Evolutionary conservation across 2,888 invertebrate species (phyloP), one percentile per base, ranked within the genome.

Genomic region (Melipona beecheii): DNA sequence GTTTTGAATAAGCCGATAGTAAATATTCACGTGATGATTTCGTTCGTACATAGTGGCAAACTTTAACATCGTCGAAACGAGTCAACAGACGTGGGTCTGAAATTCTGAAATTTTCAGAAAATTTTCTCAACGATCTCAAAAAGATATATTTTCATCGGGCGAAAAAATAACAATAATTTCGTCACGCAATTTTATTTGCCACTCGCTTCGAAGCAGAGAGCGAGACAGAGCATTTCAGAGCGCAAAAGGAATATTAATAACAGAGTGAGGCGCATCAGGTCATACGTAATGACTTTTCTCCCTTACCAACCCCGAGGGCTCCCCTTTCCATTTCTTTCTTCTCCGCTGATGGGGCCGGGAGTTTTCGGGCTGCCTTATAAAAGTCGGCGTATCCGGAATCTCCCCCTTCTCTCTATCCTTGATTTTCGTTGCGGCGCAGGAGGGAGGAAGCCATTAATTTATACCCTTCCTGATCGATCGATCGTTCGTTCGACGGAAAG

Each of bases 381-480:
- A 89, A 84, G 89, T 84, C 76, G 36, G n/a, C 78, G 80, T 84
- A 87, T 88, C 83, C 79, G 66, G 76, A 62, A 72, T 84, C 56
- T 62, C 64, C 79, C 11, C 24, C 56, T 72, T 43, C 64, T 64
- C 43, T 82, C 85, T 82, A 81, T 87, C 82, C 85, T 85, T 87
- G 87, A 89, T 89, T 85, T 87, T 87, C 81, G 78, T 72, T 79
- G 85, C 76, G 79, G 54, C 71, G 50, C 31, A 73, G 68, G 76
- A 71, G 83, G 80, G 78, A 82, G 89, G 86, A 87, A 89, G 87
- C 89, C 87, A 82, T 89, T 88, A 88, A 89, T 87, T 83, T 82
- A 87, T 85, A 77, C 83, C 83, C 83, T 68, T 80, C 75, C 83
- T 54, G 83, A 86, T 88, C 86, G 85, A 88, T 86, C 89, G 75